These are phyloP conservation scores for Diaphora mendica DNA, from an alignment of 2,888 invertebrate species.

Conservation along the genomic window DNA sequence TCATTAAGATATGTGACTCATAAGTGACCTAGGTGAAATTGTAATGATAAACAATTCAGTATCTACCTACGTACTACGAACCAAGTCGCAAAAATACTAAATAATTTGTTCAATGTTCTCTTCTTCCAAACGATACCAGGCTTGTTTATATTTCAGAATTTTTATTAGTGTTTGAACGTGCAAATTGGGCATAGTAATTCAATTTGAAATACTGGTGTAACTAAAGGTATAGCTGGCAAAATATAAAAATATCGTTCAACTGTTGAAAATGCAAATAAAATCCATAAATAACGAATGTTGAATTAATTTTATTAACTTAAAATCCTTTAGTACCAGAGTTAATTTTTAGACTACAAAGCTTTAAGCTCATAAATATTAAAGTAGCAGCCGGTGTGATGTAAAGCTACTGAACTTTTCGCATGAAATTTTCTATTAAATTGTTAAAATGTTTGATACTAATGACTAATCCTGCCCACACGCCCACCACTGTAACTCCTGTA, in stretches of 20 bases:
- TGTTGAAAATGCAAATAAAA: constrained; percentile 4
- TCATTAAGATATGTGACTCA: background rate
- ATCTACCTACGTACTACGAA: background rate
- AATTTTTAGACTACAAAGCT: background rate
- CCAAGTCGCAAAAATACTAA: background rate
- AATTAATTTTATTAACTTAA: background rate
- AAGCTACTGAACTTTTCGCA: background rate
- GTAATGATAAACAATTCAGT: no score
- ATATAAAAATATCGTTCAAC: background rate
- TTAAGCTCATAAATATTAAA: background rate
- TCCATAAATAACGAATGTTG: background rate
- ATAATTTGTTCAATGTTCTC: no score
- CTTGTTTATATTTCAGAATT: background rate
- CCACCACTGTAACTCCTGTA: no score
- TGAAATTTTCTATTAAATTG: background rate
- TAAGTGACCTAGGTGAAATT: background rate
- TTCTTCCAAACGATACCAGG: background rate
- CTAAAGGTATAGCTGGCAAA: background rate
- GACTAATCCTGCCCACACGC: no score
- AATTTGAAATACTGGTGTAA: background rate
- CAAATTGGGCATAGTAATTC: background rate
- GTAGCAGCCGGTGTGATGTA: background rate
- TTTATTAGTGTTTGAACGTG: no score
- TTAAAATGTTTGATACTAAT: background rate
- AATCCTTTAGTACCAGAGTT: background rate